Evolutionary conservation across 2,113 vertebrate species (phyloP), one percentile per base, ranked within the genome.

Genomic region (Hyperoodon ampullatus): DNA sequence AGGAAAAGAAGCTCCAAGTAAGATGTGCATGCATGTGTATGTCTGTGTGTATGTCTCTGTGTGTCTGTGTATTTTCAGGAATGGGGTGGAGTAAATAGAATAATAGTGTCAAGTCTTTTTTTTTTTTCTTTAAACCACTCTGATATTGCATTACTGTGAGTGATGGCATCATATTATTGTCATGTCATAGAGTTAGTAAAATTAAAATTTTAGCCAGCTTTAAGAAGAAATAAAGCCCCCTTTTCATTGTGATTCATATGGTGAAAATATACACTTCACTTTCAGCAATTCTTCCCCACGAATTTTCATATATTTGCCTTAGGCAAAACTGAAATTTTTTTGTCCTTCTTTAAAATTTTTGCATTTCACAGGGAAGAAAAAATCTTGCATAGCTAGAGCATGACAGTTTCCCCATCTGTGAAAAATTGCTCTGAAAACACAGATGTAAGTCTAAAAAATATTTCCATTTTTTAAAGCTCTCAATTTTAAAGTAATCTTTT

Each of bases 401-500:
- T 87, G 85, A 93, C 77, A 87, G 61, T 78, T 95, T 90, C 85
- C 66, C 96, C 95, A 95, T 98, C 92, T 97, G 96, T 83, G 94
- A 96, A 63, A 92, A 96, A 74, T 19, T 55, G 42, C 53, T 95
- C 88, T 65, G 70, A 80, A 95, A 88, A 88, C 80, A 92, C 5
- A 77, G 60, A 55, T 92, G 26, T 53, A 92, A 92, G n/a, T 88
- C 53, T 94, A 78, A 92, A 96, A 88, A 75, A 74, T 19, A 50
- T 87, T 96, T 92, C 90, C 86, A 84, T 63, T 94, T 95, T 80
- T 88, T 53, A 95, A 97, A 83, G 44, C 13, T 63, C 88, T 94
- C 28, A 61, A 65, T 80, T 96, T 83, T 81, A 87, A 83, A 88
- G 53, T 33, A 55, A 55, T 65, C 6, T 65, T 77, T 93, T 86